Evolutionary conservation across 2,888 invertebrate species (phyloP), one percentile per base, ranked within the genome.

Genomic region (Tholera decimalis): DNA sequence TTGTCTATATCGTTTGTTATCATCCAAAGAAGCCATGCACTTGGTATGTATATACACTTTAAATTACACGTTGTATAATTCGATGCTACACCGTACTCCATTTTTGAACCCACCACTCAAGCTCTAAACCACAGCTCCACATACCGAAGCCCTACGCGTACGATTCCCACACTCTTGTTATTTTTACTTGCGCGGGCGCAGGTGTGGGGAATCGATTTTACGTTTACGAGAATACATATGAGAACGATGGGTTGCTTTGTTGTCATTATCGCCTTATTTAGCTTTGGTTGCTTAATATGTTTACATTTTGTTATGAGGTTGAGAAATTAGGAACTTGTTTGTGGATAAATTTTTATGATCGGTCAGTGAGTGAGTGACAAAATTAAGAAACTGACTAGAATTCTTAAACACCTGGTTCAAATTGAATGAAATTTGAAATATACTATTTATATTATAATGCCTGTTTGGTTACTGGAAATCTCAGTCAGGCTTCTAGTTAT

Each of bases 171-270:
- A 81, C 66, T 76, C 65, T 59, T 62, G 50, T 75, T 75, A 71
- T 73, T 77, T 75, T 63, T 58, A 59, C 53, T 64, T 60, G 73
- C 69, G 69, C 56, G 18, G 46, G 65, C 77, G 58, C 82, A 82
- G 79, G 81, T 82, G 82, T 75, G 65, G 39, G 71, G 81, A 72
- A 81, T 82, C 83, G 50, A 79, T 82, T 82, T 79, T 63, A 77
- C 68, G 44, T 79, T 80, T 71, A 79, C 79, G 43, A 74, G 82
- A 82, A 67, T 39, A 60, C 33, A 56, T 46, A 56, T 54, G 44
- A 35, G 43, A 15, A 15, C 15, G 35, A 18, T 54, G 43, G 30
- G 28, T 35, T 44, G 43, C 30, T 30, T 35, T 9, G 30, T 43
- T 64, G 55, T 50, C 44, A 54, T 77, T 61, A 59, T 15, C 44